Evolutionary conservation across 2,797 vertebrate species (phyloP), one percentile per base, ranked within the genome.

Genomic region (Danio choprae): DNA sequence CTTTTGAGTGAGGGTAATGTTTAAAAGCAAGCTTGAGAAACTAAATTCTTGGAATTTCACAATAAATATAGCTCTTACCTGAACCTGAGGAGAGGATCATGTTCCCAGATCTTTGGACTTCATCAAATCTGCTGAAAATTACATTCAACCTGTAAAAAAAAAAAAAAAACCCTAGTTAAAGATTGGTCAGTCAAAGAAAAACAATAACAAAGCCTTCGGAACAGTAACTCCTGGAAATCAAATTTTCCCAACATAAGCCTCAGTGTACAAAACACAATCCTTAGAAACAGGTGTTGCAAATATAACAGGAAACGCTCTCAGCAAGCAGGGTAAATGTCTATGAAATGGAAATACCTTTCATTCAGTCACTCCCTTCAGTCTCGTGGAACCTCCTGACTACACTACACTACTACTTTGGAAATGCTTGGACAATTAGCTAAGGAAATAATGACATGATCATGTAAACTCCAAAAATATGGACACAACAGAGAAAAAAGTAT

Each of bases 81-180:
- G 94, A 92, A 84, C 95, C 91, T 36, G 95, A 90, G 38, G 92
- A 95, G 9, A 93, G 94, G 80, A 98, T 96, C 97, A 99, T 99
- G 90, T 95, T 96, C 87, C 98, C 98, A 29, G 97, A 97, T 92
- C 96, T 97, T 90, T 99, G 98, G 87, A 99, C 97, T 89, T 99
- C 98, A 87, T 99, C 97, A 0, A 99, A 99, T 92, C 95, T 98
- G 83, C 93, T 95, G 92, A 98, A 99, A 93, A 99, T 98, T 89
- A 98, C 97, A 96, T 98, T 99, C 95, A 99, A 95, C 89, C 98
- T 99, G 85, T 82, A 80, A 84, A 15, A 40, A 29, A 51, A 48
- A 16, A 3, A 48, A 53, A 22, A 43, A 13, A 63, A 18, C 11
- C n/a, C 10, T 15, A 75, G 41, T 46, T 73, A 64, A 80, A 73